Base-by-base conservation (phyloP, 1,140 invertebrate species). In the Calycopis cecrops region DNA sequence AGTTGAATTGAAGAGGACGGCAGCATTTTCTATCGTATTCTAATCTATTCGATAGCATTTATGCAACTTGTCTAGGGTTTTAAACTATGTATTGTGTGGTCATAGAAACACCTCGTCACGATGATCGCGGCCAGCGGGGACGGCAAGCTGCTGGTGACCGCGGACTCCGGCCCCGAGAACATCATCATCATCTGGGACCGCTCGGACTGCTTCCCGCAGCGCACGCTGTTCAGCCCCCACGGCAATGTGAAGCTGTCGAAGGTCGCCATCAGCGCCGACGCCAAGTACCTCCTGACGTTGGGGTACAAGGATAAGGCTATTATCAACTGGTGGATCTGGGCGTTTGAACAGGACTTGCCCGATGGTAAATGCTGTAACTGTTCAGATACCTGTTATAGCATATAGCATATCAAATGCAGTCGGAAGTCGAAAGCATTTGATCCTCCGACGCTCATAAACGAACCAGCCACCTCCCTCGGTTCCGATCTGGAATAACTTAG, bases 301-400 rank as follows among this genome's bases (percentile, higher is more conserved):
- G 87, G 83, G 3, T 84, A 88, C 53, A 74, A 79, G 52, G 74
- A 74, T 4, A 73, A 65, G 54, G 85, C 85, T 44, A 70, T 64
- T 0, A 69, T 91, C 0, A 67, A 88, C 35, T 87, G 90, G 68
- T 91, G 91, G 90, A 70, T 90, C 9, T 91, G 90, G 90, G 89
- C 88, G 4, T 76, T 69, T 14, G 89, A 88, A 12, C 64, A 62
- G 28, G 75, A 90, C 33, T 56, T 73, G 54, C 85, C 90, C 4
- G 78, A 90, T 69, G 90, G 90, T 91, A 76, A 50, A 37, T 28
- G 3, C 18, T 33, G 3, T 1, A 33, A n/a, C n/a, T 35, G 6
- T 37, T 16, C 14, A 49, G 11, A 0, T 35, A 18, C 11, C n/a
- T n/a, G n/a, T n/a, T n/a, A n/a, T n/a, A n/a, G n/a, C n/a, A n/a